Evolutionary conservation across 2,113 vertebrate genomes (phyloP).

Genomic region (Semnopithecus entellus): DNA sequence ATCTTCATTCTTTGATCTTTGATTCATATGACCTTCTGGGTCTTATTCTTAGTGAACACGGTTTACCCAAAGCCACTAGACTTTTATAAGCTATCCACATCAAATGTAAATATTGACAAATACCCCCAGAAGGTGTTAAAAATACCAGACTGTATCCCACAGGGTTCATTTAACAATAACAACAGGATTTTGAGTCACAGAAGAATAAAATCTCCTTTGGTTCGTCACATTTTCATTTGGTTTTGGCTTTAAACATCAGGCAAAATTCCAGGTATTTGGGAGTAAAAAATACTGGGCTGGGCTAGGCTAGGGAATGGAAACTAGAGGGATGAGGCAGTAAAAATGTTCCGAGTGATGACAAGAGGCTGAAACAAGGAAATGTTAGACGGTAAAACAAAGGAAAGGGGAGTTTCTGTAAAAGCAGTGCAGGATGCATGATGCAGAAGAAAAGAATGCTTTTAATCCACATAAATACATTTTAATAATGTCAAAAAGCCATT

Average conservation of each 20-base stretch:
- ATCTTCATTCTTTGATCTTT: neutral
- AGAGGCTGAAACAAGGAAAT: neutral
- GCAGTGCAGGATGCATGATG: neutral
- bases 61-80: neutral
- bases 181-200: conserved; percentile 17
- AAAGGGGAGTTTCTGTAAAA: neutral
- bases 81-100: neutral
- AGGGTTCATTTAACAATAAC: neutral
- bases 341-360: neutral
- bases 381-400: neutral
- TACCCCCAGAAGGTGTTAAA: neutral
- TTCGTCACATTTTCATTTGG: neutral
- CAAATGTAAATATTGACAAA: conserved; percentile 16
- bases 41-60: neutral
- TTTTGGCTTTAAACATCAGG: neutral
- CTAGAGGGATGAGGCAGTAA: neutral
- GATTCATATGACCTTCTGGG: neutral
- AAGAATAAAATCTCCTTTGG: neutral
- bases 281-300: neutral
- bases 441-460: neutral
- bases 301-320: neutral
- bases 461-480: neutral
- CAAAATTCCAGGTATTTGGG: neutral
- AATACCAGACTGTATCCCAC: neutral
- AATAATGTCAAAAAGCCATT: neutral